Conservation (phyloP, 2,797 vertebrate genomes). For the Enteromius paludinosus region DNA sequence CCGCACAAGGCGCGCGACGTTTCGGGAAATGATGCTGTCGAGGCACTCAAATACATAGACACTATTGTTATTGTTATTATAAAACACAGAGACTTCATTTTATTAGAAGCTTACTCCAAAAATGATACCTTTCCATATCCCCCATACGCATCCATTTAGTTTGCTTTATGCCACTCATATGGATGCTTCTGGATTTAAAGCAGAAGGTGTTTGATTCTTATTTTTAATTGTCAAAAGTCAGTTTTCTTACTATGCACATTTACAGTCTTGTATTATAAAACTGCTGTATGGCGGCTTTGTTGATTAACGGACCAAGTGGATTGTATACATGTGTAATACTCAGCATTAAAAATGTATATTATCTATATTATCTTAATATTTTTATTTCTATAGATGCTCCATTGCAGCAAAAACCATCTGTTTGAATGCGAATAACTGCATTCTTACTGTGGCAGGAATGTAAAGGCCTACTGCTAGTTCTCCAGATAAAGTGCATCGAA, state of each 20-base stretch:
- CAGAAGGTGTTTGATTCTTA: no score
- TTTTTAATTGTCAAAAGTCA: neutral
- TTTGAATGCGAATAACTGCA: neutral
- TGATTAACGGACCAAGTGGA: neutral
- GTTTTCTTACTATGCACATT: neutral
- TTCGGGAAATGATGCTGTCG: neutral
- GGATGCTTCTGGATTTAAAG: neutral
- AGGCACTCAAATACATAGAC: neutral
- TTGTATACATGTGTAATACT: neutral
- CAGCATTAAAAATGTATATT: neutral
- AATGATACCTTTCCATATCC: neutral
- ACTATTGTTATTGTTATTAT: neutral
- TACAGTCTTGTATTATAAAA: neutral
- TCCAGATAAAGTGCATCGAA: neutral
- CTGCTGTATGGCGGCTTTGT: neutral
- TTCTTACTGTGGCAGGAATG: neutral
- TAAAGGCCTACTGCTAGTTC: neutral
- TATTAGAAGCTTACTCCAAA: neutral
- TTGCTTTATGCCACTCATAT: no score
- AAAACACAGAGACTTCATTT: neutral
- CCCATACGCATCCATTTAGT: neutral
- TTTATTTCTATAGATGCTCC: neutral
- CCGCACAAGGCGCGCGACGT: constrained; percentile 7
- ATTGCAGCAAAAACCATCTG: no score
- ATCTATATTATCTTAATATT: neutral